phyloP scores from a whole-genome alignment of 2,113 vertebrate species.

The Brachyhypopomus gauderio region DNA sequence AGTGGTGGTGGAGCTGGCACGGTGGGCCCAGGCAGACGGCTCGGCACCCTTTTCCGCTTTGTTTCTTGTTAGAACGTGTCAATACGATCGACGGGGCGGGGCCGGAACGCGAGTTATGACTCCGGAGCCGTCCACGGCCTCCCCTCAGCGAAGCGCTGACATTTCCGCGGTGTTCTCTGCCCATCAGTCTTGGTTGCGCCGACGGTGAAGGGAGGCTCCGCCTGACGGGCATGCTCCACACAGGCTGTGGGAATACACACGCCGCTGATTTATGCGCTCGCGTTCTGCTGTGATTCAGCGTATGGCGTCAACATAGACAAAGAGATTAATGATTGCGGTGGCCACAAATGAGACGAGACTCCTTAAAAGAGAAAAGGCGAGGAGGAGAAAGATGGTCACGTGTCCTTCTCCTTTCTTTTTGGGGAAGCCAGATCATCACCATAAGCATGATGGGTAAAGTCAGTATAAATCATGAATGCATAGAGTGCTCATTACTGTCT shows the following conservation, averaged over 20 bases:
- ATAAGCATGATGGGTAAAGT: constrained; percentile 68
- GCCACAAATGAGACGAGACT: constrained; percentile 46
- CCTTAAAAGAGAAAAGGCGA: constrained; percentile 35
- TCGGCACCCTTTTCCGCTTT: constrained; percentile 48
- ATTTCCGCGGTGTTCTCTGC: constrained; percentile 46
- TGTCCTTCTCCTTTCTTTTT: constrained; percentile 51
- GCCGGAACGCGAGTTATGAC: constrained; percentile 51
- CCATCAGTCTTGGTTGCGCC: constrained; percentile 14
- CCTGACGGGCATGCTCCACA: constrained; percentile 40
- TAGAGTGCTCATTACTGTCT: constrained; percentile 77
- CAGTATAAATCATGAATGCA: constrained; percentile 80
- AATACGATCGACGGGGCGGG: constrained; percentile 54
- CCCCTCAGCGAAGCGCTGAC: constrained; percentile 45
- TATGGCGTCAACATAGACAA: constrained; percentile 58
- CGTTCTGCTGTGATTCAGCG: constrained; percentile 64
- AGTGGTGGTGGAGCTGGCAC: background rate
- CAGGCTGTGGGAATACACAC: constrained; percentile 14
- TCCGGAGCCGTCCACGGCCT: constrained; percentile 40
- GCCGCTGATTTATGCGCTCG: constrained; percentile 55
- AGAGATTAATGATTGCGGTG: constrained; percentile 62
- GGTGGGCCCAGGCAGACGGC: background rate
- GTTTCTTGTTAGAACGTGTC: constrained; percentile 52
- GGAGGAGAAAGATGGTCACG: constrained; percentile 60
- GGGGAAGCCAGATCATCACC: constrained; percentile 62
- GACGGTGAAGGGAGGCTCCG: constrained; percentile 33